Conservation (phyloP, 2,113 vertebrate genomes). For the Vombatus ursinus region DNA sequence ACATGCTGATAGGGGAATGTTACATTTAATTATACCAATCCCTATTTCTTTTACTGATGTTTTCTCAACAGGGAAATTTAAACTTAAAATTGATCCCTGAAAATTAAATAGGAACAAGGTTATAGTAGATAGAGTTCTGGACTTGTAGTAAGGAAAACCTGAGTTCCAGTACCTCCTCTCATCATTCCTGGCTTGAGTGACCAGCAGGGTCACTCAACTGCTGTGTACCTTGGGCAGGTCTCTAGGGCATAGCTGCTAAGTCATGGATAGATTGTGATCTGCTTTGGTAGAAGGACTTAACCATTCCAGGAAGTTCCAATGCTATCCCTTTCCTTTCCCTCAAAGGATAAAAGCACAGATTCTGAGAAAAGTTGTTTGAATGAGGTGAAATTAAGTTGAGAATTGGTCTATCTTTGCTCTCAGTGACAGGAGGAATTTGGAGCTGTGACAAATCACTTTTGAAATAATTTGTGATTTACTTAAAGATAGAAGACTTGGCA, state of each 20-base stretch:
- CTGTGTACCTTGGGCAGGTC: background rate
- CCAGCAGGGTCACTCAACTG: too few species aligned
- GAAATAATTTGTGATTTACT: slow-evolving; percentile 70
- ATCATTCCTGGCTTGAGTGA: background rate
- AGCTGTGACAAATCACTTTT: slow-evolving; percentile 55
- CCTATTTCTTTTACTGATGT: slow-evolving; percentile 52
- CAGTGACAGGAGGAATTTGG: slow-evolving; percentile 41
- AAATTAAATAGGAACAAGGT: slow-evolving; percentile 36
- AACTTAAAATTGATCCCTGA: slow-evolving; percentile 40
- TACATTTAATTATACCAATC: slow-evolving; percentile 39
- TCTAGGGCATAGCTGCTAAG: background rate
- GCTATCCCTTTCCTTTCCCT: background rate
- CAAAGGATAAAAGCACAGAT: background rate
- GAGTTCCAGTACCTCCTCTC: background rate
- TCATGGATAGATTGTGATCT: background rate
- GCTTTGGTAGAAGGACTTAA: background rate
- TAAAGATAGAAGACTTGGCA: slow-evolving; percentile 72
- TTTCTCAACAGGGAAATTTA: slow-evolving; percentile 41
- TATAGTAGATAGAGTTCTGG: background rate
- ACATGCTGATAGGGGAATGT: slow-evolving; percentile 22
- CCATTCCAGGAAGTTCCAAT: background rate
- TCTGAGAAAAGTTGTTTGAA: slow-evolving; percentile 15
- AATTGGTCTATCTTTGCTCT: slow-evolving; percentile 51
- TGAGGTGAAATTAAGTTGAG: slow-evolving; percentile 51
- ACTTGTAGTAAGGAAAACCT: background rate